phyloP scores from a whole-genome alignment of 2,113 vertebrate species.

The Cromileptes altivelis region DNA sequence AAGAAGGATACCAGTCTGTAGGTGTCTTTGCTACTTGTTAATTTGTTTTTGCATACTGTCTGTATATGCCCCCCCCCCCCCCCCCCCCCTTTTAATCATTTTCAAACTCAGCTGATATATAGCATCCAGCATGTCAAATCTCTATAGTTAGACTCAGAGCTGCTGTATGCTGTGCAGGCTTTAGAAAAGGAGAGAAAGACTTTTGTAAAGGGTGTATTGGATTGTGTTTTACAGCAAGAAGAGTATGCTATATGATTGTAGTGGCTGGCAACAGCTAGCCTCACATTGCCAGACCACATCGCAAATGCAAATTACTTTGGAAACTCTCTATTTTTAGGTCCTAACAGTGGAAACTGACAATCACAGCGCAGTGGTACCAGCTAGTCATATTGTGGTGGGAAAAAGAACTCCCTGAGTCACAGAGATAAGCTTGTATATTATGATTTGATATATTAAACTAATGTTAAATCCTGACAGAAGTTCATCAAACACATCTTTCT shows the following conservation, averaged over 20 bases:
- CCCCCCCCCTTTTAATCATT: neutral
- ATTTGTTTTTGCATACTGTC: neutral
- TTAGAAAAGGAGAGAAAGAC: neutral
- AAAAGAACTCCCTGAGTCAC: no score
- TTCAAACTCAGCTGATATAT: neutral
- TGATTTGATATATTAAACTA: no score
- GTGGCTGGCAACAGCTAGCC: neutral
- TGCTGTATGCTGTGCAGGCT: neutral
- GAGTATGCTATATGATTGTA: neutral
- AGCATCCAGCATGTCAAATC: neutral
- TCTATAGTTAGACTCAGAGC: neutral
- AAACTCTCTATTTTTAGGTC: no score
- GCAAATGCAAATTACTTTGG: no score
- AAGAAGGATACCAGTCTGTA: conserved; percentile 96
- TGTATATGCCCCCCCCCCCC: neutral
- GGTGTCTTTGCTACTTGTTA: conserved; percentile 72
- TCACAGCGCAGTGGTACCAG: no score
- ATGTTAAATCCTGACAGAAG: no score
- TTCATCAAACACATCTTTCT: no score
- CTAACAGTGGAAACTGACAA: no score
- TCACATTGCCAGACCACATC: no score
- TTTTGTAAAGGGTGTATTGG: neutral
- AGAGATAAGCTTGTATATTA: no score
- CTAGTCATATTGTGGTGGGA: no score
- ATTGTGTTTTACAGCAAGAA: neutral